These are phyloP conservation scores for Dendronephthya gigantea DNA, from an alignment of 64 coral and sea anemone genomes.

Conservation along the genomic window DNA sequence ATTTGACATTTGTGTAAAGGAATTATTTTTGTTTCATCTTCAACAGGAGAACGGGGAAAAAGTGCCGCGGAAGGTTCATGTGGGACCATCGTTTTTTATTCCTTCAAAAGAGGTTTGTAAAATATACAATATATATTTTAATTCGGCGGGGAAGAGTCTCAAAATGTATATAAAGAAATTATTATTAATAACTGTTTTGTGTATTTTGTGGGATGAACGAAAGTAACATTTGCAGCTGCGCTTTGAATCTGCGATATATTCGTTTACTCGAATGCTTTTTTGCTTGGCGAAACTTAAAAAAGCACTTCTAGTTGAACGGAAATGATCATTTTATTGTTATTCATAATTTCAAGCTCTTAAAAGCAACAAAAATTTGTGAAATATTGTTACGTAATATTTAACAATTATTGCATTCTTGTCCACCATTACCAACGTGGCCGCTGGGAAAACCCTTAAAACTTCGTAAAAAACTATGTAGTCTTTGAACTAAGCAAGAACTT, in stretches of 20 bases:
- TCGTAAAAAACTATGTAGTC: not conserved
- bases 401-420: not conserved
- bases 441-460: not conserved
- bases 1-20: not conserved
- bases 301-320: not conserved
- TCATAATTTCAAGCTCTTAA: not conserved
- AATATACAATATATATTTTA: not conserved
- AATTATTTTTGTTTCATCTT: slow-evolving; percentile 20
- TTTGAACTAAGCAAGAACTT: not conserved
- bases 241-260: not conserved
- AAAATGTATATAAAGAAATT: not conserved
- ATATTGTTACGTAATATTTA: not conserved
- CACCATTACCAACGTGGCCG: not conserved
- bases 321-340: not conserved
- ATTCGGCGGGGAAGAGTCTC: not conserved
- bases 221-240: not conserved
- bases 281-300: not conserved
- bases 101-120: slow-evolving; percentile 81
- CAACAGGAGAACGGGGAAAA: slow-evolving; percentile 60
- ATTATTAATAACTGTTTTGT: not conserved
- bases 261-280: too few relatives aligned
- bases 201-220: not conserved
- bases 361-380: not conserved
- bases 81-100: slow-evolving; percentile 70
- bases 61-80: slow-evolving; percentile 55